phyloP scores from a whole-genome alignment of 2,113 vertebrate species.

The Misgurnus mizolepis region DNA sequence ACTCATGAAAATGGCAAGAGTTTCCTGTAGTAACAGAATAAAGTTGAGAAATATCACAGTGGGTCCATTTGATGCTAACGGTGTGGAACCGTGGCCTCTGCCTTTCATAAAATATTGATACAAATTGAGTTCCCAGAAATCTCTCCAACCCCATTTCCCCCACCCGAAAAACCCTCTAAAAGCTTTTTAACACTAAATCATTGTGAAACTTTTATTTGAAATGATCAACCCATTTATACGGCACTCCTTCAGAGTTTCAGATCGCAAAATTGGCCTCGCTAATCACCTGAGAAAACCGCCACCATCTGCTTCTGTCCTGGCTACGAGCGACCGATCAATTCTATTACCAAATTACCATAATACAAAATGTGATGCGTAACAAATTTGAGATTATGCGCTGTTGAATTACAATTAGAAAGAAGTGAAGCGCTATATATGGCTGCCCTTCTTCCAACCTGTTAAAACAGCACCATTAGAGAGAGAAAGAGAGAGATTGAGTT shows the following conservation, averaged over 20 bases:
- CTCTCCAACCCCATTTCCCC: not conserved
- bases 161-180: conserved; percentile 17
- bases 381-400: conserved; percentile 65
- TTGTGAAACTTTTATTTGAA: conserved; percentile 5
- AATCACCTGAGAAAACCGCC: conserved; percentile 59
- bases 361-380: conserved; percentile 64
- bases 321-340: conserved; percentile 48
- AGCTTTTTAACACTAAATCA: conserved; percentile 31
- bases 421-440: conserved; percentile 47
- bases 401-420: conserved; percentile 67
- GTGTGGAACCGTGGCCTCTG: not conserved
- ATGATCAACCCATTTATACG: conserved; percentile 1
- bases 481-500: too few relatives aligned
- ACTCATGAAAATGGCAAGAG: not conserved
- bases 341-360: conserved; percentile 46
- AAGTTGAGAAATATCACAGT: conserved; percentile 12
- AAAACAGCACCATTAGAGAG: not conserved
- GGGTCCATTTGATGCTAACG: conserved; percentile 12
- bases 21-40: not conserved
- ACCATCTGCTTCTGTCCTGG: conserved; percentile 37
- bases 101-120: conserved; percentile 41
- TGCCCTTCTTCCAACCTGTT: conserved; percentile 14
- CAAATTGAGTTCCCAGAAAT: conserved; percentile 12
- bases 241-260: conserved; percentile 50
- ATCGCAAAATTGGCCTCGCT: conserved; percentile 54